These are phyloP conservation scores for Polyommatus icarus DNA, from an alignment of 2,888 invertebrate genomes.

Conservation along the genomic window DNA sequence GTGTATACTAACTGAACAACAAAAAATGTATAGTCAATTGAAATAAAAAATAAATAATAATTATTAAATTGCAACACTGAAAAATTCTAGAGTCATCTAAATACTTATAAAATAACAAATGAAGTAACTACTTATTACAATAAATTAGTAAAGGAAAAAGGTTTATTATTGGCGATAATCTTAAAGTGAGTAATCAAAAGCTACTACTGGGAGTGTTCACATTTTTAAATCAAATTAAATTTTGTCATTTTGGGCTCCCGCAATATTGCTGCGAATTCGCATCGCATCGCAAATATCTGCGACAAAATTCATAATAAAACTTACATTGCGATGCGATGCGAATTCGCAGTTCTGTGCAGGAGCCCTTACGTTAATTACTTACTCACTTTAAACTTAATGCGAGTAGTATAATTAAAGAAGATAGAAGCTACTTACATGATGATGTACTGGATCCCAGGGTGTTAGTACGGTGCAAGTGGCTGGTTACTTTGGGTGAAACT, in stretches of 20 bases:
- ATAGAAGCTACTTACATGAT: slow-evolving; percentile 41
- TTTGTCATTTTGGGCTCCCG: no score
- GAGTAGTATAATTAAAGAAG: slow-evolving; percentile 24
- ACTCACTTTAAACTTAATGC: neutral
- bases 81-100: neutral
- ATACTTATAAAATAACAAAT: neutral
- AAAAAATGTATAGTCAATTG: no score
- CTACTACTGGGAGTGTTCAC: no score
- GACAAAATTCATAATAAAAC: no score
- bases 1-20: no score
- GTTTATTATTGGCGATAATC: neutral
- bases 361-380: neutral
- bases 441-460: slow-evolving; percentile 36
- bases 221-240: no score
- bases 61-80: neutral
- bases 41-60: no score
- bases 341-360: no score
- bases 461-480: slow-evolving; percentile 49
- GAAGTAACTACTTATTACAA: neutral
- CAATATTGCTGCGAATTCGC: no score
- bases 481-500: slow-evolving; percentile 70
- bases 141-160: neutral
- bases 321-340: no score
- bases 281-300: no score
- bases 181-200: neutral